Percentiles rank a stretch among this genome's conserved stretches.
Evolutionary conservation across 2,113 vertebrate genomes (phyloP).

Genomic region (Melierax canorus): DNA sequence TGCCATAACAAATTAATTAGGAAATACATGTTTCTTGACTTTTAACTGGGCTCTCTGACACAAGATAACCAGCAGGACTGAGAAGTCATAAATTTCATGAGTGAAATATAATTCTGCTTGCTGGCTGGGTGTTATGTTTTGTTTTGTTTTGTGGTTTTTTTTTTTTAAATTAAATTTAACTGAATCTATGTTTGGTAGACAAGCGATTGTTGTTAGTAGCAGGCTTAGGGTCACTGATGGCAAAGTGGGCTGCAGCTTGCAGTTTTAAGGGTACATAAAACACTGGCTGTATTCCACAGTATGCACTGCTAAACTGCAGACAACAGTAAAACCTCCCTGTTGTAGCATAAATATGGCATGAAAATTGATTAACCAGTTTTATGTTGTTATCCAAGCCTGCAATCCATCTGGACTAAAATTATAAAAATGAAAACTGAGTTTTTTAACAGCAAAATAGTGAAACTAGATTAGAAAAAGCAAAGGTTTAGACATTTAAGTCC

Average conservation of each 20-base stretch:
- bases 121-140: not conserved
- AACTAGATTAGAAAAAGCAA: not conserved
- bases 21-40: conserved; percentile 30
- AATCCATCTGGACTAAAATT: conserved; percentile 66
- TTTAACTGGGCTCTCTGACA: not conserved
- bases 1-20: conserved; percentile 43
- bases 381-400: conserved; percentile 66
- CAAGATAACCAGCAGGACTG: not conserved
- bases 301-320: conserved; percentile 40
- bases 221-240: conserved; percentile 23
- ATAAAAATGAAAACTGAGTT: conserved; percentile 44
- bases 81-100: conserved; percentile 18
- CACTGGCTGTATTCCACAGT: conserved; percentile 44
- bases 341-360: conserved; percentile 70
- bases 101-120: conserved; percentile 40
- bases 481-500: not conserved
- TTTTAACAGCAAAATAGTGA: not conserved
- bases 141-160: too few relatives aligned
- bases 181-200: not conserved
- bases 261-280: conserved; percentile 67
- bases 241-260: conserved; percentile 47
- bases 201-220: conserved; percentile 12
- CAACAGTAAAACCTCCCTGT: conserved; percentile 64
- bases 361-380: conserved; percentile 74
- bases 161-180: conserved; percentile 19